phyloP scores from a whole-genome alignment of 2,113 vertebrate genomes.

The Microcebus tavaratra region DNA sequence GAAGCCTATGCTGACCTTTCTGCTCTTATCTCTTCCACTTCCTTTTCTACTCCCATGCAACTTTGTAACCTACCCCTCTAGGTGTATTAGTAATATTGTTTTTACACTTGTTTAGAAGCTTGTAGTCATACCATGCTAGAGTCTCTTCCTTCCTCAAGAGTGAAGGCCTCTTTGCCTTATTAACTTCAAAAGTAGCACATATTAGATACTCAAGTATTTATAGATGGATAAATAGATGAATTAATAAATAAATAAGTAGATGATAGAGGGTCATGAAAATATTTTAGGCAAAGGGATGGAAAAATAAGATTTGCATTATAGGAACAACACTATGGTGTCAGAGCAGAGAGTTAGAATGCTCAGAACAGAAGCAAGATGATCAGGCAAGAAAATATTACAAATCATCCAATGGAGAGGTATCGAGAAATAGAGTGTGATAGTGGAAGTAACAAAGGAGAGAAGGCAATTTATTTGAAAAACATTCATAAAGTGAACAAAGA shows the following conservation, averaged over 20 bases:
- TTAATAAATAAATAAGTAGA: background rate
- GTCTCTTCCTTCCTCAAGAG: background rate
- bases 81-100: background rate
- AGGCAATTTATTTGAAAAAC: background rate
- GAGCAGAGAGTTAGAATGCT: background rate
- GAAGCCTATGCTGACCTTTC: background rate
- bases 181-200: background rate
- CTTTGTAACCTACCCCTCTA: background rate
- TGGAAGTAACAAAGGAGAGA: background rate
- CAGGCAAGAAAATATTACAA: background rate
- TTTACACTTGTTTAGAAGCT: background rate
- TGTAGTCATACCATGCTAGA: background rate
- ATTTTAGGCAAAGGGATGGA: background rate
- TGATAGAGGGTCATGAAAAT: background rate
- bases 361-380: background rate
- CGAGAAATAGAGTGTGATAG: background rate
- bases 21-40: background rate
- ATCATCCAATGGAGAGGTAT: background rate
- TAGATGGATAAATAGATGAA: background rate
- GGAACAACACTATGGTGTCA: background rate
- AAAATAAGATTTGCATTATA: background rate
- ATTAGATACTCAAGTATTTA: background rate
- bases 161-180: background rate
- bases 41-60: background rate
- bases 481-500: slow-evolving; percentile 19